A percentile compares a stretch with the other conserved stretches of the same genome.
phyloP scores from a whole-genome alignment of 1,140 invertebrate genomes.

The Ptiloglossa arizonensis region DNA sequence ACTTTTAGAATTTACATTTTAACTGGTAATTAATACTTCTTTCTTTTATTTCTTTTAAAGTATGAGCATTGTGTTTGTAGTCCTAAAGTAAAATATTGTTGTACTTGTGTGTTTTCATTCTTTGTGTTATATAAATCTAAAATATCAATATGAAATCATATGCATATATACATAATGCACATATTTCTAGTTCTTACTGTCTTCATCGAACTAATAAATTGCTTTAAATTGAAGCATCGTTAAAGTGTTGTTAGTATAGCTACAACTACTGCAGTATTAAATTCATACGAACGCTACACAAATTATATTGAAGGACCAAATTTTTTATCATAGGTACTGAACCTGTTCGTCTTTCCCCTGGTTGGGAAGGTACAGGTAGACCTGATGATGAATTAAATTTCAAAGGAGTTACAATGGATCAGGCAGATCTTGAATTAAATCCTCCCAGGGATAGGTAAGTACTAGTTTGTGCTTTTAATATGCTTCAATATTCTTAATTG shows the following conservation, averaged over 20 bases:
- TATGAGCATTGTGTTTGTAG: constrained; percentile 1
- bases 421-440: constrained; percentile 86
- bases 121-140: background rate
- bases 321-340: constrained; percentile 77
- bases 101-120: background rate
- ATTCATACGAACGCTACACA: background rate
- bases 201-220: constrained; percentile 54
- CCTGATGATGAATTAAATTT: constrained; percentile 93
- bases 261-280: background rate
- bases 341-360: constrained; percentile 91
- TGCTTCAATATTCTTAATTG: background rate
- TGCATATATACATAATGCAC: constrained; percentile 1
- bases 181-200: background rate
- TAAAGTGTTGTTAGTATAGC: constrained; percentile 11
- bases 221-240: constrained; percentile 50
- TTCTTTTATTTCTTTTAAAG: constrained; percentile 26
- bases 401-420: constrained; percentile 89
- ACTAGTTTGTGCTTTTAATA: background rate
- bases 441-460: constrained; percentile 88
- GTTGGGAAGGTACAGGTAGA: constrained; percentile 92
- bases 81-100: background rate
- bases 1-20: constrained; percentile 49
- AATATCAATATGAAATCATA: constrained; percentile 1
- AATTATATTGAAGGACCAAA: constrained; percentile 4
- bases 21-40: constrained; percentile 44